Evolutionary conservation across 2,113 vertebrate genomes (phyloP).

Genomic region (Psammodynastes pulverulentus): DNA sequence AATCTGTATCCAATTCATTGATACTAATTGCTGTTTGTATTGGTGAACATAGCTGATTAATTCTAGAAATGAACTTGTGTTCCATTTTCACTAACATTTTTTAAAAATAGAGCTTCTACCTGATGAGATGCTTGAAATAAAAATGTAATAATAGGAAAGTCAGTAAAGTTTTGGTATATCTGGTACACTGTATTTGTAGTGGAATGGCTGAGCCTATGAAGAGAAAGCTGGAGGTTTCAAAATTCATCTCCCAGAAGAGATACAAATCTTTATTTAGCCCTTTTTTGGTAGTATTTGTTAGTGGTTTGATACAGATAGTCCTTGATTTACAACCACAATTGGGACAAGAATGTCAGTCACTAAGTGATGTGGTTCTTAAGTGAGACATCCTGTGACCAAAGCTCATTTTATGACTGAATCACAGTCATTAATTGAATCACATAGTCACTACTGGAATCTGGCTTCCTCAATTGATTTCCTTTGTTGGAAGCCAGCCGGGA

Average conservation of each 20-base stretch:
- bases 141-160: neutral
- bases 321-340: neutral
- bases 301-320: neutral
- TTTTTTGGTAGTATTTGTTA: neutral
- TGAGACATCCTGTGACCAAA: neutral
- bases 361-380: neutral
- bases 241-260: neutral
- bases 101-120: neutral
- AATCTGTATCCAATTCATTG: neutral
- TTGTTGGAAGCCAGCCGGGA: neutral
- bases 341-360: neutral
- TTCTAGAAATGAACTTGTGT: neutral
- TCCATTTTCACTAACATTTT: neutral
- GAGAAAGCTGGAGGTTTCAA: neutral
- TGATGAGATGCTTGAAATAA: neutral
- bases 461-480: neutral
- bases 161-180: neutral
- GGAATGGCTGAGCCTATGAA: neutral
- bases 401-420: neutral
- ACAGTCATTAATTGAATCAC: neutral
- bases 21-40: neutral
- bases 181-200: neutral
- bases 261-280: neutral
- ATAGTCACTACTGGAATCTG: neutral
- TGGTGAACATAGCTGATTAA: neutral